Evolutionary conservation across 1,140 invertebrate genomes (phyloP), one percentile per base, ranked within the genome.

Genomic region (Coelopa frigida): DNA sequence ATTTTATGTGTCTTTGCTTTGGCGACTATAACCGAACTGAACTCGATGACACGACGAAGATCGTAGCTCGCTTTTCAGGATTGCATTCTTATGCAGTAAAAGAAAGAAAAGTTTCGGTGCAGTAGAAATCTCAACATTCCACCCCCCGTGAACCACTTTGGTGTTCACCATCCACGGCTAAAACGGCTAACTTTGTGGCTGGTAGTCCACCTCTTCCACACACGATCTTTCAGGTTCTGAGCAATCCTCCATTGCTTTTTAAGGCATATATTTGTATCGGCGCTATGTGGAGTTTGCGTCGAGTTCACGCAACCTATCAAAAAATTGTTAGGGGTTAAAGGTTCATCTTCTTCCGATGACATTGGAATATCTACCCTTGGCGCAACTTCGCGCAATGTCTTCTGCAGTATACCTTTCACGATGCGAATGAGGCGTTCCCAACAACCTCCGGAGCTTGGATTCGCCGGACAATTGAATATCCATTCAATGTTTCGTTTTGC

Each of bases 261-360:
- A 2, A 39, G 20, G n/a, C 48, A 49, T 17, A 49, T 21, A 8
- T 44, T 44, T 39, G 44, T 14, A 32, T 49, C 41, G 14, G n/a
- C 26, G 8, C 6, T 17, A 39, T 10, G 24, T 3, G 48, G 48
- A 8, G 48, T 49, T 38, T 44, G 41, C 11, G 33, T 44, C 17
- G 48, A 31, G 39, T 39, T 49, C 14, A 40, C 12, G 32, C 41
- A 37, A 1, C 51, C 50, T n/a, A 55, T 37, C 10, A 53, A 26
- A 35, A 66, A 62, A 22, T 70, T 56, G 12, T 61, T 64, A 0
- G 65, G 61, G 0, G 63, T 66, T 0, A 68, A 33, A 0, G 57
- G 50, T 21, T 55, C 60, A 0, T 42, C 35, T 22, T 62, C 54
- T 3, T 58, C 51, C 0, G 39, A 31, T 22, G 45, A 49, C 0